Conservation (phyloP, 2,888 invertebrate species). For the Colletes collaris region DNA sequence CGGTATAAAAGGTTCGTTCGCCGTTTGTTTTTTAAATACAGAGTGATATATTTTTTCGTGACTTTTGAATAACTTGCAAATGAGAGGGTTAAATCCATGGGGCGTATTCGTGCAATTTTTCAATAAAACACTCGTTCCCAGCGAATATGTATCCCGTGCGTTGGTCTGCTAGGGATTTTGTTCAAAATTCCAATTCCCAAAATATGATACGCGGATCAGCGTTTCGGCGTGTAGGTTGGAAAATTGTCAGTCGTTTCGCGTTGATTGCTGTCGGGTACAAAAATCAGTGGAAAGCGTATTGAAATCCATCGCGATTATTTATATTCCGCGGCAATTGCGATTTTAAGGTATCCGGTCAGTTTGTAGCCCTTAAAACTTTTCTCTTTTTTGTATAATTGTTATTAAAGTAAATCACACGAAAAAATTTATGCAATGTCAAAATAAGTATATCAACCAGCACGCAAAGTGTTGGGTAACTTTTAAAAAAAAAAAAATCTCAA, state of each 20-base stretch:
- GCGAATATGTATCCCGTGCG: neutral
- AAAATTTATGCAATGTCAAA: too few species aligned
- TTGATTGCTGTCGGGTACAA: neutral
- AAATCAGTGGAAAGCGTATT: neutral
- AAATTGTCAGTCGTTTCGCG: conserved; percentile 28
- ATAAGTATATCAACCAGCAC: too few species aligned
- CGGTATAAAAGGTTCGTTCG: too few species aligned
- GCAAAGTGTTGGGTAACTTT: too few species aligned
- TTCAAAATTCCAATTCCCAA: conserved; percentile 19
- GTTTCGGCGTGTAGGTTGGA: conserved; percentile 3
- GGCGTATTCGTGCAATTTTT: neutral
- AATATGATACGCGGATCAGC: conserved; percentile 7
- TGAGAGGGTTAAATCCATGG: neutral
- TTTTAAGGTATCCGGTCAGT: neutral
- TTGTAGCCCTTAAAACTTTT: too few species aligned
- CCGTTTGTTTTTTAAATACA: too few species aligned
- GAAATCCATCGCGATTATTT: neutral
- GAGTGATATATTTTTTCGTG: too few species aligned
- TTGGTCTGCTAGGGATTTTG: conserved; percentile 25
- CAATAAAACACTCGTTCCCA: conserved; percentile 23
- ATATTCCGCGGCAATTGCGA: neutral
- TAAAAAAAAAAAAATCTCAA: too few species aligned
- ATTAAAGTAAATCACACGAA: too few species aligned
- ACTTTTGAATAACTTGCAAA: too few species aligned
- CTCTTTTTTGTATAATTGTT: too few species aligned